Conservation (phyloP, 2,888 invertebrate species). For the Eilema sororculum region DNA sequence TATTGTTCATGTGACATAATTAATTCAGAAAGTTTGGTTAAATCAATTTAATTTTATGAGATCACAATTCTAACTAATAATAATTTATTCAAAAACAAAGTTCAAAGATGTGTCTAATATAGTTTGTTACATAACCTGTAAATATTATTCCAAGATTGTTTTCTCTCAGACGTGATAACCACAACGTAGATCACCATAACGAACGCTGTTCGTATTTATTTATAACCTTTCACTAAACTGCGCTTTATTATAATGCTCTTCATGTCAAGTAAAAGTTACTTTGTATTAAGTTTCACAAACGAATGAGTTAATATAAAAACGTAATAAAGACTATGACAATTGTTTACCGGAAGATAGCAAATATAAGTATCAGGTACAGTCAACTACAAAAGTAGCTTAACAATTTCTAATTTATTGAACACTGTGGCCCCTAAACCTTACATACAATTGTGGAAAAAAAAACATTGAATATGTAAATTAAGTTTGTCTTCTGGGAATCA, state of each 20-base stretch:
- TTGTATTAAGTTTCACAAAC: conserved; percentile 31
- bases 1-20: too few relatives aligned
- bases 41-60: too few relatives aligned
- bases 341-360: conserved; percentile 11
- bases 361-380: not conserved
- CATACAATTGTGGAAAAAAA: too few relatives aligned
- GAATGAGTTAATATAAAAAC: conserved; percentile 31
- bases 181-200: conserved; percentile 29
- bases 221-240: conserved; percentile 50
- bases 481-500: too few relatives aligned
- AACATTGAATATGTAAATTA: too few relatives aligned
- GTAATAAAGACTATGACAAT: conserved; percentile 20
- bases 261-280: conserved; percentile 43
- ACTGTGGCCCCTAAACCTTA: too few relatives aligned
- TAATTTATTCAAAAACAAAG: not conserved
- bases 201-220: conserved; percentile 29
- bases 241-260: conserved; percentile 31
- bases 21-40: too few relatives aligned
- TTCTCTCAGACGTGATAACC: conserved; percentile 34
- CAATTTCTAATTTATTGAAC: too few relatives aligned
- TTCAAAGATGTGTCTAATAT: not conserved
- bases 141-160: conserved; percentile 23
- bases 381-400: too few relatives aligned
- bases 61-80: not conserved
- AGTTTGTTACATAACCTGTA: conserved; percentile 31